Conservation (phyloP, 2,888 invertebrate genomes). For the Noctua fimbriata region DNA sequence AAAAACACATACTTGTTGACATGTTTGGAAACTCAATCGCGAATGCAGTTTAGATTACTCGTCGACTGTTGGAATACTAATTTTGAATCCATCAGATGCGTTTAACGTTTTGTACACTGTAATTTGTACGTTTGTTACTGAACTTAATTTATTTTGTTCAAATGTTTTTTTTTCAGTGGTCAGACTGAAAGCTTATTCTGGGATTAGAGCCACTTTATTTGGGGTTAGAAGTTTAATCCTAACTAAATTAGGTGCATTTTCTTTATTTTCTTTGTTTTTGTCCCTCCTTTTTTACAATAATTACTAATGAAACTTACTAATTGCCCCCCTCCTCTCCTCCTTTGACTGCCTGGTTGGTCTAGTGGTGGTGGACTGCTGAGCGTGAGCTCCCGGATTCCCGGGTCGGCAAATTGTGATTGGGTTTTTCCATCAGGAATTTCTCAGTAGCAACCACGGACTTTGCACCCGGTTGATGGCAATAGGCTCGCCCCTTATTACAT, state of each 20-base stretch:
- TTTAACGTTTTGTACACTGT: neutral
- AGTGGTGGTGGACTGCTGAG: too few species aligned
- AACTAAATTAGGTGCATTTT: neutral
- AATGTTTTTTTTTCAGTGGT: neutral
- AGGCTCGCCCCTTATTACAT: too few species aligned
- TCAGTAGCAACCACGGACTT: too few species aligned
- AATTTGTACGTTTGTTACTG: conserved; percentile 5
- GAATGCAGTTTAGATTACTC: conserved; percentile 3
- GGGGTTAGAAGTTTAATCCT: neutral
- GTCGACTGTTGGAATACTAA: conserved; percentile 30
- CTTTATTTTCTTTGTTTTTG: neutral
- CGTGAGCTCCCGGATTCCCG: too few species aligned
- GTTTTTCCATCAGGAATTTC: too few species aligned
- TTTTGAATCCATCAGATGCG: conserved; percentile 22
- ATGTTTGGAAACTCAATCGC: neutral
- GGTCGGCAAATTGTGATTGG: too few species aligned
- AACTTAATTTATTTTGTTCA: neutral
- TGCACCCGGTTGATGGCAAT: too few species aligned
- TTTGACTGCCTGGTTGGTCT: too few species aligned
- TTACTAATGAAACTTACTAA: neutral
- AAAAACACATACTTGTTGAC: neutral
- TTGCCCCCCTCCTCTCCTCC: too few species aligned
- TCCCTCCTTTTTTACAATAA: neutral
- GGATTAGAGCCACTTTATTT: neutral
- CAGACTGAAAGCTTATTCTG: neutral